Evolutionary conservation across 2,888 invertebrate genomes (phyloP), one percentile per base, ranked within the genome.

Genomic region (Meloe dianella): DNA sequence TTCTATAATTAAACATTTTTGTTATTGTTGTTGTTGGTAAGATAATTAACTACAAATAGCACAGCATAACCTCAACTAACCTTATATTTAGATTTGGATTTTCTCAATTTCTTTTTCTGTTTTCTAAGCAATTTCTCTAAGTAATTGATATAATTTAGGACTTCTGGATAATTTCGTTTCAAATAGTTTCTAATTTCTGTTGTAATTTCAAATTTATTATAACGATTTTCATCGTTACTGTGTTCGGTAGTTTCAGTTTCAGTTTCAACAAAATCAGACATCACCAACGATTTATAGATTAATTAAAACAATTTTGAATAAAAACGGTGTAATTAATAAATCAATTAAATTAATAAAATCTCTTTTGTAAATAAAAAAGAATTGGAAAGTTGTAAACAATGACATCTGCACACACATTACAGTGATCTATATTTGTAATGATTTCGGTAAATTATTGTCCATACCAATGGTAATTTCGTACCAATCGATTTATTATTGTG

Each of bases 21-120:
- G n/a, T n/a, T n/a, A n/a, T n/a, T n/a, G n/a, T n/a, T n/a, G n/a
- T n/a, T n/a, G n/a, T n/a, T n/a, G n/a, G n/a, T n/a, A n/a, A n/a
- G n/a, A 64, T 61, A 24, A 63, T 60, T 12, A 57, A 14, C 1
- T 5, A 61, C 27, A 20, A 54, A 7, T 1, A 2, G 17, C 17
- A 29, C 2, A 60, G 30, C 61, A 56, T 62, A 56, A 64, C 59
- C 59, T 60, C 59, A 60, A 70, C 63, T 65, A 57, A 74, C 77
- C 72, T 85, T 84, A 6, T 90, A 75, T 77, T 87, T 87, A n/a
- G 84, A 82, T 78, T 87, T 88, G 61, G 91, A 83, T 75, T 87
- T 87, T 63, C 84, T 84, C 58, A 93, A 80, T 71, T 89, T 85
- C 65, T 84, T 85, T 35, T 87, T 87, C 76, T 90, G 90, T 74